Conservation (phyloP, 1,140 invertebrate genomes). For the Formica selysi region DNA sequence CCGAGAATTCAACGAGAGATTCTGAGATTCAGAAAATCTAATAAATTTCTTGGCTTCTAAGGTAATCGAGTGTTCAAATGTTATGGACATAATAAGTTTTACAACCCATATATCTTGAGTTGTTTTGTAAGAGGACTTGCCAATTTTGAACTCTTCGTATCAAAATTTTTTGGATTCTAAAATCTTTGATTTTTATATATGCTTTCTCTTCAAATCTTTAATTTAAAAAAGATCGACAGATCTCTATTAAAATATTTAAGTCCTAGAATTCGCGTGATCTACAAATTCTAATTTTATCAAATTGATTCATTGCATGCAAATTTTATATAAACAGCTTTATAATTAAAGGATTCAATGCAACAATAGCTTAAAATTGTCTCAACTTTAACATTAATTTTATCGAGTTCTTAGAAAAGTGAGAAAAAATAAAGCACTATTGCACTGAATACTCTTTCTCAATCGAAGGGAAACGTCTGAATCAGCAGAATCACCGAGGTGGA, state of each 20-base stretch:
- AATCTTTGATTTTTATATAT: neutral
- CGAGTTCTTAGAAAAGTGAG: neutral
- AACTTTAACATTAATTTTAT: neutral
- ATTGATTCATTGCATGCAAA: neutral
- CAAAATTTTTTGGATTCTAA: neutral
- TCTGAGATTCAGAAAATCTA: neutral
- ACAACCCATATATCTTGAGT: neutral
- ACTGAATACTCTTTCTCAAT: neutral
- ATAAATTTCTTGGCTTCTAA: slow-evolving; percentile 1
- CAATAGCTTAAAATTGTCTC: neutral
- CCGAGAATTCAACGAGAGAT: neutral
- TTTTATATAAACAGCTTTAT: neutral
- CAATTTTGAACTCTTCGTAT: slow-evolving; percentile 9
- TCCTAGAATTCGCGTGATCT: neutral
- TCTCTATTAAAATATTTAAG: neutral
- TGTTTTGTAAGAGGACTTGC: neutral
- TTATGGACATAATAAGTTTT: neutral
- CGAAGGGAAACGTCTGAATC: slow-evolving; percentile 37
- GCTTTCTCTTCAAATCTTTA: neutral
- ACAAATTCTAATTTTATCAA: neutral
- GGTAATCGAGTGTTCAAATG: neutral
- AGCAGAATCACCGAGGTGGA: slow-evolving; percentile 11
- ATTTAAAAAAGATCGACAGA: neutral
- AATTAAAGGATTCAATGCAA: neutral
- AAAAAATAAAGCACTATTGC: neutral